phyloP scores from a whole-genome alignment of 1,140 invertebrate genomes.

The Littorina saxatilis region DNA sequence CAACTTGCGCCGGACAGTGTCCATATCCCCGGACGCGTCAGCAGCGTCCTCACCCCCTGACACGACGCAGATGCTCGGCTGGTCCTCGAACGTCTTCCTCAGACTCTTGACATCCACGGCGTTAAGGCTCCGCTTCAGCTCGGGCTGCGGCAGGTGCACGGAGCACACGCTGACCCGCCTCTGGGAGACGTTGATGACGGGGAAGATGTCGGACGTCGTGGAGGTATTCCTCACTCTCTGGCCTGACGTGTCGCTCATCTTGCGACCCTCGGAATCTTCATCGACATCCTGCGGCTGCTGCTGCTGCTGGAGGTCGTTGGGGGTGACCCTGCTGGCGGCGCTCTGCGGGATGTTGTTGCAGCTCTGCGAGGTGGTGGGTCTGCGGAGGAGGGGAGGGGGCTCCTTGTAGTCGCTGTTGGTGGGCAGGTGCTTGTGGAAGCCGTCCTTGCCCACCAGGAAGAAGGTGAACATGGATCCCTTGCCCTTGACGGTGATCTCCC shows the following conservation, averaged over 20 bases:
- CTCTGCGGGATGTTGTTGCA: not conserved
- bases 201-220: not conserved
- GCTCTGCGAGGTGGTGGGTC: not conserved
- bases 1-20: slow-evolving; percentile 18
- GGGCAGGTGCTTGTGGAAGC: slow-evolving; percentile 59
- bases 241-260: not conserved
- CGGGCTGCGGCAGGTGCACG: not conserved
- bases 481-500: slow-evolving; percentile 77
- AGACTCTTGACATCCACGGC: slow-evolving; percentile 22
- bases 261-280: not conserved
- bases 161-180: slow-evolving; percentile 13
- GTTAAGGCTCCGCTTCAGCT: not conserved
- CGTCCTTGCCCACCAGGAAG: slow-evolving; percentile 84
- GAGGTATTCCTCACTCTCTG: not conserved
- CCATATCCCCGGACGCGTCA: slow-evolving; percentile 1
- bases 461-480: slow-evolving; percentile 93
- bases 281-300: not conserved
- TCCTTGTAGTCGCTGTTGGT: slow-evolving; percentile 28
- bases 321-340: not conserved
- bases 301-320: not conserved
- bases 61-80: not conserved
- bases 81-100: slow-evolving; percentile 20
- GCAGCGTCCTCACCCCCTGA: not conserved
- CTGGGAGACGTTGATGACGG: not conserved
- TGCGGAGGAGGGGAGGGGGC: not conserved